These are phyloP conservation scores for Intellagama lesueurii DNA, from an alignment of 2,797 vertebrate species.

Conservation along the genomic window DNA sequence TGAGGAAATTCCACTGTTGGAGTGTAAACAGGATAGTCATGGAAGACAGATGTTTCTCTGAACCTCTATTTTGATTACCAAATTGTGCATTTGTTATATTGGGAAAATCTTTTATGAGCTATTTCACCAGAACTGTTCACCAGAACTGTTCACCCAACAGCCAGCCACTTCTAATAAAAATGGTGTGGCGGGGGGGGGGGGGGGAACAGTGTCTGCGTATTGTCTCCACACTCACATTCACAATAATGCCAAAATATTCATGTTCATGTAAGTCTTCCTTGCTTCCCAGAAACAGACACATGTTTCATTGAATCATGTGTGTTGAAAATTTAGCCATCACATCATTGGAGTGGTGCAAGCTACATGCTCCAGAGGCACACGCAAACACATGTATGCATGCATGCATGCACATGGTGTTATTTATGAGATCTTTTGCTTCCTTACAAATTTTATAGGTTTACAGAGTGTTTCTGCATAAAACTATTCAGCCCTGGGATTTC, in stretches of 20 bases:
- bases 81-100: not conserved
- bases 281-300: not conserved
- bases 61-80: too few species aligned
- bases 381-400: not conserved
- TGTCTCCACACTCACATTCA: not conserved
- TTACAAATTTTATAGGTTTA: not conserved
- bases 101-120: not conserved
- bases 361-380: not conserved
- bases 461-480: not conserved
- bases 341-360: not conserved
- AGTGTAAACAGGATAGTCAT: too few species aligned
- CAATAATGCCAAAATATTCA: not conserved
- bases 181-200: not conserved
- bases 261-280: not conserved
- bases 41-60: too few species aligned
- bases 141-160: not conserved
- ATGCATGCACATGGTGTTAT: not conserved
- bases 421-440: not conserved
- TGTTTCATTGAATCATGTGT: not conserved
- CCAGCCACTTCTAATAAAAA: slow-evolving; percentile 6
- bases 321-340: not conserved
- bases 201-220: not conserved
- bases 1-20: not conserved
- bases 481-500: not conserved
- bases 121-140: not conserved